Conservation (phyloP, 2,888 invertebrate species). For the Cataglyphis albicans region DNA sequence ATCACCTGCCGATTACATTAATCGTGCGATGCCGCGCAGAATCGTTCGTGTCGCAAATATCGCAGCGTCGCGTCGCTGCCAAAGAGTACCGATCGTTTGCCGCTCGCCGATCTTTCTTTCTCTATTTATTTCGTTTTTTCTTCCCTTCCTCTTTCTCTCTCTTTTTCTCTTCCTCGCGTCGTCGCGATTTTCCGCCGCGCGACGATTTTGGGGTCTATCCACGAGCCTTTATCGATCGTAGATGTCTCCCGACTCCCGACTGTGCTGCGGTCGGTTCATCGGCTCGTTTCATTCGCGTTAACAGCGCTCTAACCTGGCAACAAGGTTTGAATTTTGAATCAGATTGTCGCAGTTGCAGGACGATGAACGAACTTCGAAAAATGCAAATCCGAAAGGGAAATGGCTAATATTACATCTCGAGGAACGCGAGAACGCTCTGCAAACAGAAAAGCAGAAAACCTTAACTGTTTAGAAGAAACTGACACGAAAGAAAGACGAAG, state of each 20-base stretch:
- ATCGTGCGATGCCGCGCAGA: slow-evolving; percentile 36
- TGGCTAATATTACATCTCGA: slow-evolving; percentile 85
- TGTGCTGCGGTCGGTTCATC: slow-evolving; percentile 65
- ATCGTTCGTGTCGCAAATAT: background rate
- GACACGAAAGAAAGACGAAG: slow-evolving; percentile 92
- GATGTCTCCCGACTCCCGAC: slow-evolving; percentile 80
- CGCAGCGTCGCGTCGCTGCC: background rate
- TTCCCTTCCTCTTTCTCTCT: background rate
- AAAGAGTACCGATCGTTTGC: background rate
- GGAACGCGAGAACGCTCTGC: slow-evolving; percentile 87
- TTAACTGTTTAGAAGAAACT: slow-evolving; percentile 89
- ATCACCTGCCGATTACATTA: slow-evolving; percentile 69
- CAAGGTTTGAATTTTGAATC: slow-evolving; percentile 73
- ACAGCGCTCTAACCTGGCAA: slow-evolving; percentile 66
- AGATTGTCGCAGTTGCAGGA: slow-evolving; percentile 84
- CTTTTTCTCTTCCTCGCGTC: background rate
- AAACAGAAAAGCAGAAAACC: slow-evolving; percentile 88
- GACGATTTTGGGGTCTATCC: slow-evolving; percentile 42
- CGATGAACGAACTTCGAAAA: slow-evolving; percentile 76
- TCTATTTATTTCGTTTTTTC: background rate
- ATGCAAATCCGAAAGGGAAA: slow-evolving; percentile 80
- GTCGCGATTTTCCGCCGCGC: slow-evolving; percentile 42
- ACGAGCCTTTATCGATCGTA: slow-evolving; percentile 82
- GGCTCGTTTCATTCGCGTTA: slow-evolving; percentile 66
- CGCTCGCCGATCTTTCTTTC: background rate